A percentile compares a stretch with the other conserved stretches of the same genome.
Evolutionary conservation across 2,113 vertebrate species (phyloP).

Genomic region (Grus americana): DNA sequence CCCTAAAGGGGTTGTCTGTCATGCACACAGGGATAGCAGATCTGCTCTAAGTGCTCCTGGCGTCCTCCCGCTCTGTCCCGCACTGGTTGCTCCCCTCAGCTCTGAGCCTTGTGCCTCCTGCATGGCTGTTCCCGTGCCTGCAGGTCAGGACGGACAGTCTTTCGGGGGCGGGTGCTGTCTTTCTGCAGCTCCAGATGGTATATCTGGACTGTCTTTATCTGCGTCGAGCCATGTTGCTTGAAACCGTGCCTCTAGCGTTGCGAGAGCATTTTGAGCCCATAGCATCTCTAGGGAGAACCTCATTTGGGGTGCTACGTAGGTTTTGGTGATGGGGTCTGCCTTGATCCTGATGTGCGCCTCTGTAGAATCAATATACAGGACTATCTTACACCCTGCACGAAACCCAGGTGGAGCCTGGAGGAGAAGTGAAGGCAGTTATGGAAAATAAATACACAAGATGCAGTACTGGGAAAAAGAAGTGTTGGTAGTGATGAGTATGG

Average conservation of each 20-base stretch:
- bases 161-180: background rate
- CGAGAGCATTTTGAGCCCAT: background rate
- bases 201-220: background rate
- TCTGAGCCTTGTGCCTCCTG: background rate
- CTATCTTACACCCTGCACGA: background rate
- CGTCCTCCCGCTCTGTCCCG: background rate
- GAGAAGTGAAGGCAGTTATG: background rate
- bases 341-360: background rate
- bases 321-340: background rate
- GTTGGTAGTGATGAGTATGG: background rate
- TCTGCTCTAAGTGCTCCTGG: background rate
- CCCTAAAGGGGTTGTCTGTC: background rate
- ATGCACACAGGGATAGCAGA: background rate
- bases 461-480: background rate
- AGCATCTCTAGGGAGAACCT: background rate
- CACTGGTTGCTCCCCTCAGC: background rate
- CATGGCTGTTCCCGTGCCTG: background rate
- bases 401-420: background rate
- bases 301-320: background rate
- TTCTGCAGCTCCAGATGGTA: background rate
- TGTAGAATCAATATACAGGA: background rate
- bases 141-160: background rate
- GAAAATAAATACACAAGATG: background rate
- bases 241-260: background rate
- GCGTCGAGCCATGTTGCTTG: background rate